Evolutionary conservation across 2,888 invertebrate genomes (phyloP).

Genomic region (Fissipunctia ypsillon): DNA sequence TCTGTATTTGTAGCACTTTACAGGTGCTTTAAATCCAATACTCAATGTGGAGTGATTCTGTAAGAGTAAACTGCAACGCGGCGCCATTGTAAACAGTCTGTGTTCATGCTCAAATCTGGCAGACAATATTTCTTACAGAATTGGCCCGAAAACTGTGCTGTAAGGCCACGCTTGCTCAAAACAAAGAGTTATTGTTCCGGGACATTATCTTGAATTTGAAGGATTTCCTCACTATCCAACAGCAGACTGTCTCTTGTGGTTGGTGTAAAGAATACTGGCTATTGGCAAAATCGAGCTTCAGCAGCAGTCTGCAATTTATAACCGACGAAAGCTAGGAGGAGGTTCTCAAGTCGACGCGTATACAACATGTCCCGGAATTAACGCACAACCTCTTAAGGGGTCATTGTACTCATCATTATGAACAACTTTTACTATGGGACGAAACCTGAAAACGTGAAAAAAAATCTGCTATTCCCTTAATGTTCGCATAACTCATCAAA

Average conservation of each 20-base stretch:
- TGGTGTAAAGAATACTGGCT: background rate
- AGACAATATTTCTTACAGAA: background rate
- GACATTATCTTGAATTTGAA: background rate
- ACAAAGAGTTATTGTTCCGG: background rate
- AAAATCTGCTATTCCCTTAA: too few species aligned
- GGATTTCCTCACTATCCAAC: background rate
- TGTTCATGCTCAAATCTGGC: background rate
- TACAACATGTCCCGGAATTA: too few species aligned
- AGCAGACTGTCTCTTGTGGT: background rate
- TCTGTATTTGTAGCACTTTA: background rate
- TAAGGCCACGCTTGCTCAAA: background rate
- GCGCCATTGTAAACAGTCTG: background rate
- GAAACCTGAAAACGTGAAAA: too few species aligned
- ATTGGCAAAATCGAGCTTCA: background rate
- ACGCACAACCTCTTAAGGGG: too few species aligned
- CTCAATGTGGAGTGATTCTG: background rate
- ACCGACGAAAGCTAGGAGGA: background rate
- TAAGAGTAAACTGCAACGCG: background rate
- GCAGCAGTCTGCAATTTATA: background rate
- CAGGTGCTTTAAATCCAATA: background rate
- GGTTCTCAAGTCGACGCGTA: background rate
- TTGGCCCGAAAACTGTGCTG: background rate
- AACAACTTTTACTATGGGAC: too few species aligned
- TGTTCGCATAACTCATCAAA: too few species aligned
- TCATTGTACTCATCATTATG: too few species aligned